Base-by-base conservation (phyloP, 2,113 vertebrate species). In the Dasyurus viverrinus region DNA sequence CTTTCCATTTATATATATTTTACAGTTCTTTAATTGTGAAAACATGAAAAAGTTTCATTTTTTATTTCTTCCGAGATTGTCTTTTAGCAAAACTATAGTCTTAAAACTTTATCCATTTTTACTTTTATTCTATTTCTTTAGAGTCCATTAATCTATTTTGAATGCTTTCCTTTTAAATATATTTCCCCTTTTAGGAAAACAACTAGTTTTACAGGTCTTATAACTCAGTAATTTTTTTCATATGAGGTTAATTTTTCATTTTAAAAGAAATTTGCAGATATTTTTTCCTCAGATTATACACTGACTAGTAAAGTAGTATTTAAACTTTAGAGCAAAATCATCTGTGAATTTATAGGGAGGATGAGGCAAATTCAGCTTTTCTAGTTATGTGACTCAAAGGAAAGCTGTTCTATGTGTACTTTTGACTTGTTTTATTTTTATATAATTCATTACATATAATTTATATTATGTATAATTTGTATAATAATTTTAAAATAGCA, bases 221-320 rank as follows among this genome's bases (percentile, higher is more conserved):
- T 25, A 93, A 7, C 8, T 92, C 36, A 76, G 6, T 76, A 16
- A 16, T 42, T 84, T 84, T 84, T 84, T 30, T 84, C n/a, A 84
- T n/a, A 22, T 84, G 68, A 84, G 54, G 68, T 93, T 94, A 93
- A 46, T 50, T 54, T 95, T 94, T 47, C 8, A 76, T 94, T 89
- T 76, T 91, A 93, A 92, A 57, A 96, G 53, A 53, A 27, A 89
- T 42, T 92, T 95, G 95, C n/a, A 93, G 53, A 30, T 91, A 68
- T 36, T 60, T 60, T 60, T 57, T 68, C 30, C 27, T 68, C 60
- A 27, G 53, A 89, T 50, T 95, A 55, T 92, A 22, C 36, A 93
- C 3, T n/a, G 52, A 52, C 1, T 91, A 24, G 53, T 53, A 84
- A n/a, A n/a, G 24, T 54, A 48, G 27, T 14, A 92, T 14, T 92